Base-by-base conservation (phyloP, 1,140 invertebrate genomes). In the Drosophila micromelanica region DNA sequence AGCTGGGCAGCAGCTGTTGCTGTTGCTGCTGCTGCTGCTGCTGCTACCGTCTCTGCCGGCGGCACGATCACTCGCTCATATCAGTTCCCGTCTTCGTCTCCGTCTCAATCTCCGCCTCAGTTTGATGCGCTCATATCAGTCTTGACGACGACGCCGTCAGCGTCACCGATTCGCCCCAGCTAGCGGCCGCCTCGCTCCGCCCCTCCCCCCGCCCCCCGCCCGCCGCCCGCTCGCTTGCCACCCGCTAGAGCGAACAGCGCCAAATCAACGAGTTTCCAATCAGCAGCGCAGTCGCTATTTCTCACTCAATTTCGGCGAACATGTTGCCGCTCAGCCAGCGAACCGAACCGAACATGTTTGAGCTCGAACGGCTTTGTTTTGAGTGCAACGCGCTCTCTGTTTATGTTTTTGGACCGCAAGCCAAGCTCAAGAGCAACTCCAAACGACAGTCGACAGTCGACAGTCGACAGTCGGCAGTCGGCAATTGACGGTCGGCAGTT, bases 121-220 rank as follows among this genome's bases (percentile, higher is more conserved):
- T 69, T 60, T 69, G 65, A 69, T 69, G 65, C 65, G 65, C 64
- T 60, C 48, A 59, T 71, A 64, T 71, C 61, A 71, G 68, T 62
- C 43, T 52, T 15, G 49, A 12, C 37, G 61, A 23, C 42, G 62
- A 20, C 42, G 62, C 62, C 13, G 57, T 32, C 30, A 27, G 20
- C 20, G 30, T 23, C 15, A 30, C 27, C 11, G 13, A 12, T 23
- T 23, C 20, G 3, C 20, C 20, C 20, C 20, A 23, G 12, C 20
- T 27, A 11, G n/a, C 11, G 15, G 15, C 32, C 6, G n/a, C 46
- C 2, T 20, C n/a, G 38, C 52, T 8, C 2, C 20, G 12, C 7
- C 20, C 17, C 12, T 7, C 2, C 51, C 23, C 6, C 27, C 60
- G 5, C 7, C 20, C 27, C 7, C 32, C 38, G 37, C 38, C 54